phyloP scores from a whole-genome alignment of 2,888 invertebrate genomes.

The Luffia ferchaultella region DNA sequence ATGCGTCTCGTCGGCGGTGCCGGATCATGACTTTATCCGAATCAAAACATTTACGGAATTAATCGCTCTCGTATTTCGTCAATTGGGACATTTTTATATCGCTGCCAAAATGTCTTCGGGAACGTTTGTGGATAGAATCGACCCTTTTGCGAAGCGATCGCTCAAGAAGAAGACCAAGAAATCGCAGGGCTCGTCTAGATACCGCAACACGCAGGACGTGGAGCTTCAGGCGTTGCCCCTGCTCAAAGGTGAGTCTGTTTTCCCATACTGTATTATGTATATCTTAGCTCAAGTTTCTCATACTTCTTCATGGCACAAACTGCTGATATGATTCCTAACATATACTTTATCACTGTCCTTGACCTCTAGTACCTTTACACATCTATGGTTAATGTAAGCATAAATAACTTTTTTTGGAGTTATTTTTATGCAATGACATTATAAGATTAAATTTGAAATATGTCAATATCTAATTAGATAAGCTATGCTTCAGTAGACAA shows the following conservation, averaged over 20 bases:
- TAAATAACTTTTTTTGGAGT: too few species aligned
- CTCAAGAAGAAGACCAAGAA: slow-evolving; percentile 98
- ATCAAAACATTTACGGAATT: slow-evolving; percentile 59
- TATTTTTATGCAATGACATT: too few species aligned
- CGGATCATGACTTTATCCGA: slow-evolving; percentile 62
- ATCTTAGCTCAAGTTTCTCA: not conserved
- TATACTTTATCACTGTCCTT: not conserved
- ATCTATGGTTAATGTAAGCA: too few species aligned
- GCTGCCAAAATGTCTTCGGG: slow-evolving; percentile 73
- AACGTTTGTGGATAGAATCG: slow-evolving; percentile 98
- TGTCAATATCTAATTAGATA: too few species aligned
- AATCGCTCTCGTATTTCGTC: slow-evolving; percentile 58
- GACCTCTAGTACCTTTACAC: too few species aligned
- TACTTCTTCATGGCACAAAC: not conserved
- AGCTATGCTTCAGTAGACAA: too few species aligned
- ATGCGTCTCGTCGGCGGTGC: slow-evolving; percentile 54
- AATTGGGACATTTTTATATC: slow-evolving; percentile 59
- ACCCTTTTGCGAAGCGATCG: slow-evolving; percentile 98
- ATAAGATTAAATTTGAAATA: too few species aligned
- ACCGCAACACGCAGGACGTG: slow-evolving; percentile 97
- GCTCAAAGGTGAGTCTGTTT: slow-evolving; percentile 84
- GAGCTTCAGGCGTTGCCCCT: slow-evolving; percentile 96
- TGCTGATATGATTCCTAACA: not conserved
- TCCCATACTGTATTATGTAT: too few species aligned
- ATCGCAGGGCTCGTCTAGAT: slow-evolving; percentile 98